These are phyloP conservation scores for Poecilia gillii DNA, from an alignment of 2,797 vertebrate species.

Conservation along the genomic window DNA sequence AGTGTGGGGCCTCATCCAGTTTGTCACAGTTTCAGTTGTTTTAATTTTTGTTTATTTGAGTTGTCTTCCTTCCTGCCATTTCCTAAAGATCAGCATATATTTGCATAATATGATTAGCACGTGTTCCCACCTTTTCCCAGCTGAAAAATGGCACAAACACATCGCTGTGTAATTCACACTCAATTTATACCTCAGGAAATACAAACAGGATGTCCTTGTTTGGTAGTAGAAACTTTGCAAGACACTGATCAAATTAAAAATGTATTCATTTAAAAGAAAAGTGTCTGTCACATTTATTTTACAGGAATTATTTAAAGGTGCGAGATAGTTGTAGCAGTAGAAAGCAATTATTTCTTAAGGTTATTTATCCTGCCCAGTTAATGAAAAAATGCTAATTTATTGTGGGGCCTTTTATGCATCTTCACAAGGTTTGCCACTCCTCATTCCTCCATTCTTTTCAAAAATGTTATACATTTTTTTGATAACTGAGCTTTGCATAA, in stretches of 20 bases:
- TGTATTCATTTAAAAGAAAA: neutral
- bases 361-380: neutral
- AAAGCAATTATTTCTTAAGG: neutral
- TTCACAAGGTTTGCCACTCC: neutral
- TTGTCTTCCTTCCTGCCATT: neutral
- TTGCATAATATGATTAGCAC: neutral
- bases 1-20: neutral
- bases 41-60: neutral
- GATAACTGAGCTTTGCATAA: neutral
- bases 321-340: neutral
- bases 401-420: neutral
- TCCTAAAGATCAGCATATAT: neutral
- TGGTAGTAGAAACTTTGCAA: neutral
- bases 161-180: neutral
- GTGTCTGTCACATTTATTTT: neutral
- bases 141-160: neutral
- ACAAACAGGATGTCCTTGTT: neutral
- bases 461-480: neutral
- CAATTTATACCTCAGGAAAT: neutral
- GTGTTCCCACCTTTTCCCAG: neutral
- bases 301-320: neutral
- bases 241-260: neutral
- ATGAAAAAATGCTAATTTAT: neutral
- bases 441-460: neutral
- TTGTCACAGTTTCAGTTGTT: neutral